Evolutionary conservation across 2,797 vertebrate genomes (phyloP).

Genomic region (Simalia tracyae): DNA sequence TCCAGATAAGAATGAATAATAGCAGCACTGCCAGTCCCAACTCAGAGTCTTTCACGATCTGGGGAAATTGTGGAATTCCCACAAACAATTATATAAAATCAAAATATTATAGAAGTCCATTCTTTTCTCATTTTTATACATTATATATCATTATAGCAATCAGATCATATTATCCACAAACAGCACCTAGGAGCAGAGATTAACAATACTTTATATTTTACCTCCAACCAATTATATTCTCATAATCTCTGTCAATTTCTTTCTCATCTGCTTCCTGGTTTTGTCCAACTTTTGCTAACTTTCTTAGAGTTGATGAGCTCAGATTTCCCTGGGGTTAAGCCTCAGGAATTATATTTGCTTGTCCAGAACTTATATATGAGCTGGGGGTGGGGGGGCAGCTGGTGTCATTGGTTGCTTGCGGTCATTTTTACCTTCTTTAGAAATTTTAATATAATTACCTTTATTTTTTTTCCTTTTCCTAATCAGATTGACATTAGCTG

Average conservation of each 20-base stretch:
- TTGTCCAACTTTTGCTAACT: background rate
- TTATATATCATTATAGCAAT: background rate
- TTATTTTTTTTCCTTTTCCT: constrained; percentile 46
- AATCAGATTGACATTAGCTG: constrained; percentile 51
- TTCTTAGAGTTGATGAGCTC: constrained; percentile 26
- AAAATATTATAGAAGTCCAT: background rate
- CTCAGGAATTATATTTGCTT: constrained; percentile 13
- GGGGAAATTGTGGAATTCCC: background rate
- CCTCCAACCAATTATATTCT: background rate
- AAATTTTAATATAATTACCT: constrained; percentile 62
- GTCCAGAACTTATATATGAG: background rate
- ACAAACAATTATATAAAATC: background rate
- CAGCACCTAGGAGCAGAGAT: background rate
- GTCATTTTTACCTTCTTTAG: constrained; percentile 44
- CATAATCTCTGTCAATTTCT: background rate
- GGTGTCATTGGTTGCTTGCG: constrained; percentile 34
- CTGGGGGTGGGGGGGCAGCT: constrained; percentile 20
- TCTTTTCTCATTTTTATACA: background rate
- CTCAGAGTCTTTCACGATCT: background rate
- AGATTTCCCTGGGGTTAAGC: constrained; percentile 30
- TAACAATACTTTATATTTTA: background rate
- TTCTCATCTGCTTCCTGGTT: constrained; percentile 2
- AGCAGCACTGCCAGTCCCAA: background rate
- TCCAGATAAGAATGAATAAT: background rate
- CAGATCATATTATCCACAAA: background rate